These are phyloP conservation scores for Gari tellinella DNA, from an alignment of 2,888 invertebrate species.

Conservation along the genomic window DNA sequence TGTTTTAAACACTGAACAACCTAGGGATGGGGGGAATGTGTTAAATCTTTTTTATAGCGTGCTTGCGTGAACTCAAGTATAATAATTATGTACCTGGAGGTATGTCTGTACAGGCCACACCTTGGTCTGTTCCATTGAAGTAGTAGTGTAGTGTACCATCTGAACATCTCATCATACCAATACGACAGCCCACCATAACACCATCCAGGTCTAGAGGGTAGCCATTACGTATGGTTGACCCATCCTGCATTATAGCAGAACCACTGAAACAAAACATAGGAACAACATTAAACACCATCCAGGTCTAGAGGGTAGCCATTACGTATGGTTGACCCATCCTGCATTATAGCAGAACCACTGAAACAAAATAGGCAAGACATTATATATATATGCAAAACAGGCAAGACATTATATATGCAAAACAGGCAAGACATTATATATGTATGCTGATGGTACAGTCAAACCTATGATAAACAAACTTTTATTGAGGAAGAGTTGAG, in stretches of 20 bases:
- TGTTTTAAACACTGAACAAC: too few species aligned
- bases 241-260: constrained; percentile 95
- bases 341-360: constrained; percentile 95
- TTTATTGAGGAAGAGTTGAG: too few species aligned
- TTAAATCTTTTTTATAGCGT: too few species aligned
- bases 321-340: constrained; percentile 93
- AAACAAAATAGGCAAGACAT: too few species aligned
- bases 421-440: not conserved
- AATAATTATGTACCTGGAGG: constrained; percentile 77
- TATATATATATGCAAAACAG: too few species aligned
- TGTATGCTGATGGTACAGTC: not conserved
- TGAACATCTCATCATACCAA: constrained; percentile 94
- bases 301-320: constrained; percentile 94
- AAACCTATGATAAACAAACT: not conserved
- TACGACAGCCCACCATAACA: constrained; percentile 90
- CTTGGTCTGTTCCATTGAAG: constrained; percentile 81
- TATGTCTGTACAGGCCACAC: constrained; percentile 80
- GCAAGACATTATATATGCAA: too few species aligned
- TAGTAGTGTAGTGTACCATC: constrained; percentile 88
- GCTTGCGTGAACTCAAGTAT: too few species aligned
- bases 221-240: constrained; percentile 92
- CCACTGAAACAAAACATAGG: constrained; percentile 87
- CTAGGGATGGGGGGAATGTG: too few species aligned
- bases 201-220: constrained; percentile 94
- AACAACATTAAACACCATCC: too few species aligned